A percentile compares a stretch with the other conserved stretches of the same genome.
These are phyloP conservation scores for Botia almorhae DNA, from an alignment of 2,797 vertebrate species.

Conservation along the genomic window DNA sequence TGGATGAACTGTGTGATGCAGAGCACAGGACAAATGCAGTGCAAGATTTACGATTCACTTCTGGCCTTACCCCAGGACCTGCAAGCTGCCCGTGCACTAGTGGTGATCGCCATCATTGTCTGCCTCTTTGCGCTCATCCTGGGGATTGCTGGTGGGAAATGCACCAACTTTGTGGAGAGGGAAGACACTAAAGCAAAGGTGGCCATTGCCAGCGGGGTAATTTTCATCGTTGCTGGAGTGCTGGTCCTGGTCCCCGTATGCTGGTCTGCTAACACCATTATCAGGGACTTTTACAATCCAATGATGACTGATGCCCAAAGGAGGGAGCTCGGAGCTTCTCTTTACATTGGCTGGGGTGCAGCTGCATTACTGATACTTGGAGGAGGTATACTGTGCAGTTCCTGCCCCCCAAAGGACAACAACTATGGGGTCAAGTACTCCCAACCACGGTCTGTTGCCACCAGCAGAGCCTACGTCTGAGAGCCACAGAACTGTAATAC, in stretches of 20 bases:
- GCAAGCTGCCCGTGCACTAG: slow-evolving; percentile 87
- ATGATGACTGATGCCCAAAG: slow-evolving; percentile 80
- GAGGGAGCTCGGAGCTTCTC: slow-evolving; percentile 86
- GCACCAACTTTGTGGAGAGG: slow-evolving; percentile 91
- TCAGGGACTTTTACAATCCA: slow-evolving; percentile 94
- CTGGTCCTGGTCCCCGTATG: slow-evolving; percentile 86
- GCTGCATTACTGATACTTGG: slow-evolving; percentile 85
- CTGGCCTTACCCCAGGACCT: slow-evolving; percentile 88
- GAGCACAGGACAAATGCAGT: slow-evolving; percentile 97
- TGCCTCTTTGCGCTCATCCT: slow-evolving; percentile 77
- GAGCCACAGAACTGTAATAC: neutral
- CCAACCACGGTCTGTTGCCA: slow-evolving; percentile 66
- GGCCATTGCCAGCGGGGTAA: slow-evolving; percentile 79
- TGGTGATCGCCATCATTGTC: slow-evolving; percentile 83
- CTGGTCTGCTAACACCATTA: slow-evolving; percentile 89
- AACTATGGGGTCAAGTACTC: slow-evolving; percentile 73
- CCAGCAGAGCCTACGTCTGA: slow-evolving; percentile 78
- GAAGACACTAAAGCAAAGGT: slow-evolving; percentile 79
- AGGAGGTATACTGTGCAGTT: slow-evolving; percentile 85
- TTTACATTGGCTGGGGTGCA: slow-evolving; percentile 91
- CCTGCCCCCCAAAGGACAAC: slow-evolving; percentile 71
- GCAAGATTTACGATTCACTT: slow-evolving; percentile 91
- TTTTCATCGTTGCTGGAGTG: slow-evolving; percentile 83
- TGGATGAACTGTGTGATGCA: slow-evolving; percentile 97
- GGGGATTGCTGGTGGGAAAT: slow-evolving; percentile 85